Conservation (phyloP, 1,140 invertebrate genomes). For the Acromyrmex heyeri region DNA sequence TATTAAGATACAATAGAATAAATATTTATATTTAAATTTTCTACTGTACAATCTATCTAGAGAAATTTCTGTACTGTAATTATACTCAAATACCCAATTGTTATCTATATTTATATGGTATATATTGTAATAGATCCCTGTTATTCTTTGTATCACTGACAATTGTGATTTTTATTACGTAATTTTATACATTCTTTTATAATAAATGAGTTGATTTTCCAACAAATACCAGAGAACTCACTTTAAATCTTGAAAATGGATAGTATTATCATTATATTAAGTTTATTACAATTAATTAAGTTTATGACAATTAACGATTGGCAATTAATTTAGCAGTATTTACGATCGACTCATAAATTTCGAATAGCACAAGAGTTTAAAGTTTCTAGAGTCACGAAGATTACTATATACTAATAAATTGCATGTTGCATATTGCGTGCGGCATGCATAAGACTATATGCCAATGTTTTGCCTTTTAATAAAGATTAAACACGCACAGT, state of each 20-base stretch:
- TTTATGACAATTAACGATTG: background rate
- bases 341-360: background rate
- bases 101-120: conserved; percentile 74
- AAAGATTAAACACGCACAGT: background rate
- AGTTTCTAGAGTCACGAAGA: background rate
- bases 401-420: conserved; percentile 8
- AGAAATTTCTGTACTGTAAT: conserved; percentile 33
- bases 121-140: conserved; percentile 40
- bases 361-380: background rate
- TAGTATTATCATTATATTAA: background rate
- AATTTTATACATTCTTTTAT: conserved; percentile 77
- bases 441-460: background rate
- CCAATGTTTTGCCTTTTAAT: conserved; percentile 1
- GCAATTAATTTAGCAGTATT: conserved; percentile 11
- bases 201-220: conserved; percentile 77
- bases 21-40: conserved; percentile 49
- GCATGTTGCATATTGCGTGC: background rate
- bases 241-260: background rate
- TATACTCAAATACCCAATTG: conserved; percentile 65
- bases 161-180: conserved; percentile 77
- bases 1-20: background rate
- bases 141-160: conserved; percentile 57
- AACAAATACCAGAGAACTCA: conserved; percentile 10
- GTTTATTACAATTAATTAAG: background rate
- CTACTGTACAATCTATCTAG: conserved; percentile 57